These are phyloP conservation scores for Phaethornis superciliosus DNA, from an alignment of 2,113 vertebrate species.

Conservation along the genomic window DNA sequence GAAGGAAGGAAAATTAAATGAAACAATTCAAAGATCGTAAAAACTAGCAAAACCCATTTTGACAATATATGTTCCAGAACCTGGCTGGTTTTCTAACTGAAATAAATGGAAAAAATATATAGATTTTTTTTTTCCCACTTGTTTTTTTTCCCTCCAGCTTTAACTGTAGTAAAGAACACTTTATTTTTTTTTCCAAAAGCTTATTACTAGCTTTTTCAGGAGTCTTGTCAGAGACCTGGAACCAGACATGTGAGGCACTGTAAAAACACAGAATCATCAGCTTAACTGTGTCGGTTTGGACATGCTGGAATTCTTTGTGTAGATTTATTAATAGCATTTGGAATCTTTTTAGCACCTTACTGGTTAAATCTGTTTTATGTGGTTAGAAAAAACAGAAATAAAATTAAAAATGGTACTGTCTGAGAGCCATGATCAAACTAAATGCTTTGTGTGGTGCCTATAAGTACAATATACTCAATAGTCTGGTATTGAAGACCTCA, in stretches of 20 bases:
- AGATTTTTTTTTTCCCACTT: background rate
- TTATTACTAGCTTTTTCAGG: background rate
- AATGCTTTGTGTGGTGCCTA: background rate
- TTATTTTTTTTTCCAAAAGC: background rate
- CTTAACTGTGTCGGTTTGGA: background rate
- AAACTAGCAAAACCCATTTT: background rate
- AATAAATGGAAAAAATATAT: background rate
- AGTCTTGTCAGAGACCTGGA: background rate
- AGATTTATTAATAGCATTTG: constrained; percentile 1
- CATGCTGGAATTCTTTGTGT: background rate
- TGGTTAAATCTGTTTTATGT: background rate
- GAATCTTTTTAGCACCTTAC: background rate
- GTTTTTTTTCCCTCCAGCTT: background rate
- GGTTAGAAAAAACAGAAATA: background rate
- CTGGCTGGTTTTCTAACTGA: background rate
- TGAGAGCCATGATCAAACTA: background rate
- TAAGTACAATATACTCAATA: background rate
- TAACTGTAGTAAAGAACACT: background rate
- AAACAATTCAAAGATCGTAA: background rate
- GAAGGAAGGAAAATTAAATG: background rate
- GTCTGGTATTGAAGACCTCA: background rate
- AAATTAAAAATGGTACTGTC: background rate
- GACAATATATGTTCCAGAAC: background rate
- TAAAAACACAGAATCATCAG: background rate
- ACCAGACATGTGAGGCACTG: background rate